phyloP scores from a whole-genome alignment of 2,797 vertebrate species.

The Betta splendens region DNA sequence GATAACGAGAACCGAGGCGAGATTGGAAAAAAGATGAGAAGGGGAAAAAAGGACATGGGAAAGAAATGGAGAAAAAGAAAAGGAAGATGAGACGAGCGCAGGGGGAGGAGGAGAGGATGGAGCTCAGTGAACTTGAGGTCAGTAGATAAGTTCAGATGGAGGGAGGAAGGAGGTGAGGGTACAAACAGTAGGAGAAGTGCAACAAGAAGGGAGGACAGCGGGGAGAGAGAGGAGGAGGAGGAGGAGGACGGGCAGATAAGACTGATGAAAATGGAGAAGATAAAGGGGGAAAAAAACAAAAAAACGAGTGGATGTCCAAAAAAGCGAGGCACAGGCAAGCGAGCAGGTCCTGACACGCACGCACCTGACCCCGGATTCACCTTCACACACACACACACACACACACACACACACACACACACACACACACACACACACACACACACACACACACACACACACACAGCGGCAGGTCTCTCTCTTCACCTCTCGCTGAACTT shows the following conservation, averaged over 20 bases:
- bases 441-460: conserved; percentile 6
- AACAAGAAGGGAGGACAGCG: conserved; percentile 31
- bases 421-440: conserved; percentile 53
- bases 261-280: conserved; percentile 46
- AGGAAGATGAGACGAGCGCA: not conserved
- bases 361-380: conserved; percentile 68
- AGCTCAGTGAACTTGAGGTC: conserved; percentile 52
- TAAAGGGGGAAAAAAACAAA: not conserved
- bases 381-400: conserved; percentile 25
- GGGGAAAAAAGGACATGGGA: not conserved
- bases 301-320: conserved; percentile 16
- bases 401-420: conserved; percentile 13
- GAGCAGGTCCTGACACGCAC: conserved; percentile 53
- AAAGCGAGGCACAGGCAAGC: conserved; percentile 54
- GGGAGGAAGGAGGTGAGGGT: conserved; percentile 9
- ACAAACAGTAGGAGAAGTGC: conserved; percentile 27
- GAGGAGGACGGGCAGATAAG: conserved; percentile 38
- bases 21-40: not conserved
- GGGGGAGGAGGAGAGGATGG: not conserved
- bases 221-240: conserved; percentile 10
- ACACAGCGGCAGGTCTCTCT: conserved; percentile 61
- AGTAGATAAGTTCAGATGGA: conserved; percentile 49
- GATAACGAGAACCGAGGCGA: too few species aligned
- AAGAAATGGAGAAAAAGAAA: not conserved
- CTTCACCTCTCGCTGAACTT: conserved; percentile 80